phyloP scores from a whole-genome alignment of 1,140 invertebrate species.

The Ceratina japonica region DNA sequence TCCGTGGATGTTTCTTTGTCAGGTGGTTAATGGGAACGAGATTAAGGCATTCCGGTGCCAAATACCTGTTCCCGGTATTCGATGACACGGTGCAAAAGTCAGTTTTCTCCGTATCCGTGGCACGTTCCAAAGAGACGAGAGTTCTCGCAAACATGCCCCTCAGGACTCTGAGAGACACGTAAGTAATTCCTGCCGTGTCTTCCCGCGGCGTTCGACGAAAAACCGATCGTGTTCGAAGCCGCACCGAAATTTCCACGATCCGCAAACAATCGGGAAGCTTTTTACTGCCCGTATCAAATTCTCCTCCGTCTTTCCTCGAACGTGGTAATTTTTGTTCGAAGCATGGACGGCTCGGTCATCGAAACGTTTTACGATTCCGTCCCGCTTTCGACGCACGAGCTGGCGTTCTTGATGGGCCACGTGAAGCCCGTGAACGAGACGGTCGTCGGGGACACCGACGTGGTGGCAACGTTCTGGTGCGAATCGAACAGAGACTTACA shows the following conservation, averaged over 20 bases:
- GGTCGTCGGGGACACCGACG: slow-evolving; percentile 8
- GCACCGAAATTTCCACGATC: neutral
- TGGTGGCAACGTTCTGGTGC: slow-evolving; percentile 81
- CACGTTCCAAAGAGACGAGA: slow-evolving; percentile 64
- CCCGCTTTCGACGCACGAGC: slow-evolving; percentile 83
- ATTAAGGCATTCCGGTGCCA: slow-evolving; percentile 82
- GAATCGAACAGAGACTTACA: slow-evolving; percentile 78
- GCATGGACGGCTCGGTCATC: slow-evolving; percentile 65
- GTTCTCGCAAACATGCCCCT: slow-evolving; percentile 76
- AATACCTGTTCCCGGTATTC: slow-evolving; percentile 86
- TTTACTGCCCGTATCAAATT: too few relatives aligned
- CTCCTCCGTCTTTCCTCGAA: too few relatives aligned
- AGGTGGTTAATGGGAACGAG: slow-evolving; percentile 82
- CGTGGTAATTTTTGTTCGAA: slow-evolving; percentile 37
- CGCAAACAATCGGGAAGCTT: neutral
- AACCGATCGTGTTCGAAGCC: neutral
- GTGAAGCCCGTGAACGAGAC: slow-evolving; percentile 66
- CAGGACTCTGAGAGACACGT: slow-evolving; percentile 61
- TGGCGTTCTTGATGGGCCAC: slow-evolving; percentile 83
- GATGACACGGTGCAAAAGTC: slow-evolving; percentile 85
- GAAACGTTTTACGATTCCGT: slow-evolving; percentile 81
- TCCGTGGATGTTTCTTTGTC: slow-evolving; percentile 24
- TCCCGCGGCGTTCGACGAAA: too few relatives aligned
- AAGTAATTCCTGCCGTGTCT: slow-evolving; percentile 51
- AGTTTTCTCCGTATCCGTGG: slow-evolving; percentile 74